Evolutionary conservation across 2,797 vertebrate genomes (phyloP).

Genomic region (Myotis daubentonii): DNA sequence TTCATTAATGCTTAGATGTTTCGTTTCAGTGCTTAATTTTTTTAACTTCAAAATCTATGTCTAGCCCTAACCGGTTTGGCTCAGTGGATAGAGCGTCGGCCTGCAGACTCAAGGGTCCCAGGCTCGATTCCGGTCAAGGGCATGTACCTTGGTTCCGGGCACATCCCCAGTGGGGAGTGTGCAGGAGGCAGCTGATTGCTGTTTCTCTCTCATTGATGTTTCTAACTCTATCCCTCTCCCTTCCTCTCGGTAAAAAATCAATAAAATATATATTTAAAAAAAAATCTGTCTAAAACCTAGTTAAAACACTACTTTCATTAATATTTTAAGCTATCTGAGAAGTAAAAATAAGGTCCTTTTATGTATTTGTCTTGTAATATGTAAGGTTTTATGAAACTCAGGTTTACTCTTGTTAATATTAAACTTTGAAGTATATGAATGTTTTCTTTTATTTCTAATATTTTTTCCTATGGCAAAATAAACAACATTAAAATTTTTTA

Average conservation of each 20-base stretch:
- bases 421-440: neutral
- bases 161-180: no score
- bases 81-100: no score
- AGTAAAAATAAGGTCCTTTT: neutral
- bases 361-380: neutral
- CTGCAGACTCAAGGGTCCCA: no score
- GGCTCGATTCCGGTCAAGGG: no score
- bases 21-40: neutral
- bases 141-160: no score
- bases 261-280: no score
- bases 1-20: neutral
- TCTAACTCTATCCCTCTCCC: no score
- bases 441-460: neutral
- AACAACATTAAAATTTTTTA: neutral
- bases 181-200: no score
- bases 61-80: no score
- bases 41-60: slow-evolving; percentile 1
- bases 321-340: neutral
- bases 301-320: neutral
- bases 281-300: neutral
- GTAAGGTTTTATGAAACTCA: neutral
- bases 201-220: no score
- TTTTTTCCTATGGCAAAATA: slow-evolving; percentile 29
- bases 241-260: no score
- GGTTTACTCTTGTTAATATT: neutral